Conservation (phyloP, 2,888 invertebrate genomes). For the Lasioglossum zephyrum region DNA sequence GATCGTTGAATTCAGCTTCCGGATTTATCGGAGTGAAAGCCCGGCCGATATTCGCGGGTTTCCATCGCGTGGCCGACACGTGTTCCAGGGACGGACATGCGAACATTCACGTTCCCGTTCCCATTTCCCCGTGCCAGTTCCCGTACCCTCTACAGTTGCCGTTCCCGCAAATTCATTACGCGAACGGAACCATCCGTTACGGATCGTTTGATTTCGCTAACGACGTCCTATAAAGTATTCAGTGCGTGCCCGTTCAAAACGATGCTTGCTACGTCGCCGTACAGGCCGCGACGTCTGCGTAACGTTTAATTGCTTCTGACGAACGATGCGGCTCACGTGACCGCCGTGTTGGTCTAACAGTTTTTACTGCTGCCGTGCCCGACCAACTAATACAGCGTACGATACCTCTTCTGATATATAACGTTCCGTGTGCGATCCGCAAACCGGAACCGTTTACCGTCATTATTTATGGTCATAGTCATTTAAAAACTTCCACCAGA, state of each 20-base stretch:
- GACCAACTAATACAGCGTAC: not conserved
- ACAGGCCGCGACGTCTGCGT: slow-evolving; percentile 14
- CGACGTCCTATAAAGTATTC: slow-evolving; percentile 74
- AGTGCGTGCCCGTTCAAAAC: slow-evolving; percentile 40
- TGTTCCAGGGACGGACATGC: slow-evolving; percentile 59
- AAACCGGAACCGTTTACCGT: slow-evolving; percentile 6
- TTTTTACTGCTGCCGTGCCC: not conserved
- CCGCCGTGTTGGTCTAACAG: not conserved
- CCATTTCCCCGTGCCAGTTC: not conserved
- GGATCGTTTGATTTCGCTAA: slow-evolving; percentile 75
- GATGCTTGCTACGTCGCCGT: slow-evolving; percentile 13
- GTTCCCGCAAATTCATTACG: slow-evolving; percentile 67
- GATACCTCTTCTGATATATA: not conserved
- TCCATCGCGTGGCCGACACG: slow-evolving; percentile 52
- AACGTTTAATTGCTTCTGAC: slow-evolving; percentile 41
- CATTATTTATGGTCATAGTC: not conserved
- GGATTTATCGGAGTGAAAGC: slow-evolving; percentile 55
- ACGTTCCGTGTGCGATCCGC: not conserved
- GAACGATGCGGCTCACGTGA: slow-evolving; percentile 29
- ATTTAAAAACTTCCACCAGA: not conserved
- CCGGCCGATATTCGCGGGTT: slow-evolving; percentile 46
- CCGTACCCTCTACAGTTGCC: not conserved
- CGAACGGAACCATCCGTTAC: slow-evolving; percentile 64
- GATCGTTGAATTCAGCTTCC: slow-evolving; percentile 50
- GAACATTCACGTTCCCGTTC: slow-evolving; percentile 35